Base-by-base conservation (phyloP, 2,797 vertebrate species). In the Coluber constrictor region DNA sequence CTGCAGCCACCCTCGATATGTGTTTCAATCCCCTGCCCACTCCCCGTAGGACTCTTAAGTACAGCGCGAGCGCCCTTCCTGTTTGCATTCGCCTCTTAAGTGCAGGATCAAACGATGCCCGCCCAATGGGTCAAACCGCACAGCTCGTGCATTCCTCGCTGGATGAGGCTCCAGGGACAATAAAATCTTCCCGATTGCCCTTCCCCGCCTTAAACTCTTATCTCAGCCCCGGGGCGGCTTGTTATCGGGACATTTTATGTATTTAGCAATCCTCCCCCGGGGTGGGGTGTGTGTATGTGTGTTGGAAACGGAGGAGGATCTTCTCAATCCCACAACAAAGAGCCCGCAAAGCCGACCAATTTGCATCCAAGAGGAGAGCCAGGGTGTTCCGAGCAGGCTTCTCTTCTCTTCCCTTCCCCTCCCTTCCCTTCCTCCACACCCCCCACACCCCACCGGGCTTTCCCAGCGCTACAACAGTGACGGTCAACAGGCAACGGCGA, bases 161-260 rank as follows among this genome's bases (percentile, higher is more conserved):
- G 47, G 74, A 43, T 13, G 59, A 70, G 93, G 63, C 79, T 90
- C 83, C 89, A n/a, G 66, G 61, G 59, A 11, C 89, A 51, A 90
- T 92, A 83, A 92, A 92, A 43, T 12, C 16, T 47, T 86, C 57
- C 87, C 32, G 57, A 66, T 66, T 86, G 74, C 88, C 54, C 59
- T 55, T 43, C 63, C 56, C 87, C 32, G 27, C 93, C 89, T 86
- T 66, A 4, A 57, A 47, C 25, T 79, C 91, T 94, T 88, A 88
- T 94, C 93, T 88, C 57, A 27, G 66, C 91, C 27, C 57, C 86
- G 10, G 61, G 54, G 70, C 43, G 66, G 66, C 60, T 43, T 32
- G 32, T 92, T 90, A 87, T 90, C 88, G 60, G 61, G 51, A 5
- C 61, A 7, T 57, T 92, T 94, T 92, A 92, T 79, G 89, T 37